Percentiles rank a stretch among this genome's conserved stretches.
Evolutionary conservation across 2,888 invertebrate species (phyloP).

Genomic region (Pachydiplax longipennis): DNA sequence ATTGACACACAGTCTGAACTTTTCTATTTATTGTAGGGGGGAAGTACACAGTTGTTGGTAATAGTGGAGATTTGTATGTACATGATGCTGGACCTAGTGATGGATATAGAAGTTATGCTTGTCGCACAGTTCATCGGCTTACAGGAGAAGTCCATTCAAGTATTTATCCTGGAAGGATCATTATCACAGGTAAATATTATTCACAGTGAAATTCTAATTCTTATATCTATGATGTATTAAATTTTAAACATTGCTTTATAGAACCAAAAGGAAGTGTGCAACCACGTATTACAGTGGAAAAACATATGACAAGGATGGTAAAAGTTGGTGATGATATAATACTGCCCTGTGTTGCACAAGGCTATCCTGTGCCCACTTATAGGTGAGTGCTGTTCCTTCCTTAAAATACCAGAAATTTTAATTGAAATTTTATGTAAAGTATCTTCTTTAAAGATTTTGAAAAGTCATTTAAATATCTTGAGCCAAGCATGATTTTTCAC

Average conservation of each 20-base stretch:
- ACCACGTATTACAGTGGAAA: slow-evolving; percentile 76
- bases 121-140: slow-evolving; percentile 80
- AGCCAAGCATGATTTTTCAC: not conserved
- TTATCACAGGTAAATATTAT: slow-evolving; percentile 63
- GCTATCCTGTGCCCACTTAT: slow-evolving; percentile 81
- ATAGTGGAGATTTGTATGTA: slow-evolving; percentile 83
- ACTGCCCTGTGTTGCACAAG: slow-evolving; percentile 81
- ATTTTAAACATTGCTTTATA: slow-evolving; percentile 55
- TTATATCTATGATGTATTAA: not conserved
- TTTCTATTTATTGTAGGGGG: slow-evolving; percentile 58
- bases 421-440: not conserved
- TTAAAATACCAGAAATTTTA: not conserved
- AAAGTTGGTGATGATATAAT: slow-evolving; percentile 76
- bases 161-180: slow-evolving; percentile 73
- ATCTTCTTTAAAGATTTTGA: not conserved
- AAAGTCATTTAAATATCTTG: not conserved
- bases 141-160: slow-evolving; percentile 76
- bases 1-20: not conserved
- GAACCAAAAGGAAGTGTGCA: slow-evolving; percentile 80
- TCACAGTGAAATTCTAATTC: not conserved
- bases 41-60: slow-evolving; percentile 77
- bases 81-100: slow-evolving; percentile 80
- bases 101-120: slow-evolving; percentile 81
- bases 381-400: slow-evolving; percentile 62
- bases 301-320: slow-evolving; percentile 72